A percentile compares a stretch with the other conserved stretches of the same genome.
Conservation (phyloP, 2,888 invertebrate genomes). For the Agrotis segetum region DNA sequence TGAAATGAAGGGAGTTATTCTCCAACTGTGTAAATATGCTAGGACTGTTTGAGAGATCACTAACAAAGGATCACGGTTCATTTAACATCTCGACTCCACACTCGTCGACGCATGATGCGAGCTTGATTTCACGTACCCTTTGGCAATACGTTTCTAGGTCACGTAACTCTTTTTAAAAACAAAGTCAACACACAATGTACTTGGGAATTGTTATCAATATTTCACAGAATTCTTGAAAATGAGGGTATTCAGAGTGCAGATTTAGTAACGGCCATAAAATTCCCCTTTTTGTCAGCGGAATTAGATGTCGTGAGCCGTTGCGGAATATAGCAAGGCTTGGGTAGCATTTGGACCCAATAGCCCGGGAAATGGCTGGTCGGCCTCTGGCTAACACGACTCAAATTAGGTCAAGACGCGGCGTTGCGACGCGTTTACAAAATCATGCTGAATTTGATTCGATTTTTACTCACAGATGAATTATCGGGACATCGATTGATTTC, state of each 20-base stretch:
- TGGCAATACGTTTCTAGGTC: conserved; percentile 57
- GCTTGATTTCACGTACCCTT: conserved; percentile 58
- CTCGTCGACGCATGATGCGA: conserved; percentile 64
- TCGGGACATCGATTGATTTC: conserved; percentile 37
- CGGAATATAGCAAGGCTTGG: conserved; percentile 67
- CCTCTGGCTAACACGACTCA: conserved; percentile 72
- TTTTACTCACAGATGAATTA: conserved; percentile 60
- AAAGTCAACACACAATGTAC: conserved; percentile 44
- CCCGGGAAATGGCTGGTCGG: conserved; percentile 75
- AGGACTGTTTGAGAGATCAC: conserved; percentile 50
- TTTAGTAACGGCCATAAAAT: conserved; percentile 70
- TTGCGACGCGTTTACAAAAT: conserved; percentile 74
- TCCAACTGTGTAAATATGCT: conserved; percentile 24
- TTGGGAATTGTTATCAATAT: conserved; percentile 17
- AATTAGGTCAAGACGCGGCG: conserved; percentile 82
- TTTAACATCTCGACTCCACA: conserved; percentile 65
- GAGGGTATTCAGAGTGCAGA: conserved; percentile 58
- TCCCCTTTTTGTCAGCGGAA: conserved; percentile 76
- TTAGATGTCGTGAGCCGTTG: conserved; percentile 77
- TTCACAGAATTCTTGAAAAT: conserved; percentile 41
- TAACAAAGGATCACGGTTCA: conserved; percentile 68
- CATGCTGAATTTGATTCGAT: conserved; percentile 74
- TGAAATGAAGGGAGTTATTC: conserved; percentile 15
- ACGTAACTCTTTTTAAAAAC: conserved; percentile 41
- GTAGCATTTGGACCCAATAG: conserved; percentile 81